Conservation (phyloP, 2,113 vertebrate genomes). For the Microcebus ravelobensis region DNA sequence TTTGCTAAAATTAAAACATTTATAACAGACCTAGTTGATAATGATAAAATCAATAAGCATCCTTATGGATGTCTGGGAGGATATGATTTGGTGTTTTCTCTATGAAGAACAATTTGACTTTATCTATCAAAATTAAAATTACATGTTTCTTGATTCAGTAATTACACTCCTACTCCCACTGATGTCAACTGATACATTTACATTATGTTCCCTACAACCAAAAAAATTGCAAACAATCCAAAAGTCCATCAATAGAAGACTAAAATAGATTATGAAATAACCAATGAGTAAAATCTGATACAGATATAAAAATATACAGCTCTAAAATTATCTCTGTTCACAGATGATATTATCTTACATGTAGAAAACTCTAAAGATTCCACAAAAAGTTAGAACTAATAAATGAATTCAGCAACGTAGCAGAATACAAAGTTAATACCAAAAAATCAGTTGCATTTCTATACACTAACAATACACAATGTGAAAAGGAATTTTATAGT, state of each 20-base stretch:
- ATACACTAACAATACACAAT: background rate
- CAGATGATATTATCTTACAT: background rate
- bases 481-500: background rate
- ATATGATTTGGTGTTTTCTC: conserved; percentile 8
- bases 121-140: conserved; percentile 53
- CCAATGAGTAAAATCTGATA: background rate
- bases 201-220: background rate
- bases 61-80: background rate
- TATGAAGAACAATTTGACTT: background rate
- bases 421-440: background rate
- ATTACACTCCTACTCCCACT: conserved; percentile 1
- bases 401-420: background rate
- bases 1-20: conserved; percentile 16
- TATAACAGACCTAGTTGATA: background rate
- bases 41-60: background rate
- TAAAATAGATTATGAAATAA: background rate
- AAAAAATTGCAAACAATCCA: conserved; percentile 27
- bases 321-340: background rate
- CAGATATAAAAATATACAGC: background rate
- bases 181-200: conserved; percentile 18
- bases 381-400: background rate
- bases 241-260: background rate
- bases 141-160: conserved; percentile 15
- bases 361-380: background rate
- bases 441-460: background rate